phyloP scores from a whole-genome alignment of 2,888 invertebrate genomes.

The Oscheius sp. region DNA sequence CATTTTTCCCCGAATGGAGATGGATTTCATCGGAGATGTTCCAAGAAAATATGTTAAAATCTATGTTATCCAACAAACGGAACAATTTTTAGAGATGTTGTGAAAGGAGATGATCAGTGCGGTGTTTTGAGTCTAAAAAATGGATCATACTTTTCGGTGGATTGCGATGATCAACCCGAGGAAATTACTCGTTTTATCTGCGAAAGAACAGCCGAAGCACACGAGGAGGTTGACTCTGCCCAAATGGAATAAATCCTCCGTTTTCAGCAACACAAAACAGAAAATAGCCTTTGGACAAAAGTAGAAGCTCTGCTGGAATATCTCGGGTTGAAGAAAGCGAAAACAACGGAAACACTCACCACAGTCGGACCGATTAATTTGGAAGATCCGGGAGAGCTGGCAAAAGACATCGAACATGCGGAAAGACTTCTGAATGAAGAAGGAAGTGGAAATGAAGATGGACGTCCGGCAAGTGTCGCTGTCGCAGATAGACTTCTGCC shows the following conservation, averaged over 20 bases:
- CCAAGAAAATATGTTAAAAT: background rate
- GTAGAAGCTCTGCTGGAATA: slow-evolving; percentile 29
- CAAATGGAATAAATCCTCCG: background rate
- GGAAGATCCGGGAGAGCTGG: slow-evolving; percentile 26
- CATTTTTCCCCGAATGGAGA: background rate
- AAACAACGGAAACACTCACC: background rate
- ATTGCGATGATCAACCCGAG: slow-evolving; percentile 3
- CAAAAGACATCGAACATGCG: slow-evolving; percentile 25
- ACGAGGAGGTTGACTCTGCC: slow-evolving; percentile 5
- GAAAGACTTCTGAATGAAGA: slow-evolving; percentile 17
- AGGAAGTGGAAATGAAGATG: background rate
- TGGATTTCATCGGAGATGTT: slow-evolving; percentile 9
- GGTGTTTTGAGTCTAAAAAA: slow-evolving; percentile 17
- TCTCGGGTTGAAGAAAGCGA: slow-evolving; percentile 14
- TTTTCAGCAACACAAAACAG: slow-evolving; percentile 34
- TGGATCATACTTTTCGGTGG: background rate
- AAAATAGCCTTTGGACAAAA: slow-evolving; percentile 27
- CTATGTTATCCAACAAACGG: background rate
- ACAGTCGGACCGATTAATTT: background rate
- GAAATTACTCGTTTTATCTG: slow-evolving; percentile 27
- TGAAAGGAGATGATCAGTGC: slow-evolving; percentile 4
- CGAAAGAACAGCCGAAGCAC: slow-evolving; percentile 10
- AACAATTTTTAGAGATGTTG: background rate
- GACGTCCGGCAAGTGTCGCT: background rate
- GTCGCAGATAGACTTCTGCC: background rate